Conservation (phyloP, 2,797 vertebrate species). For the Hippocampus kuda region DNA sequence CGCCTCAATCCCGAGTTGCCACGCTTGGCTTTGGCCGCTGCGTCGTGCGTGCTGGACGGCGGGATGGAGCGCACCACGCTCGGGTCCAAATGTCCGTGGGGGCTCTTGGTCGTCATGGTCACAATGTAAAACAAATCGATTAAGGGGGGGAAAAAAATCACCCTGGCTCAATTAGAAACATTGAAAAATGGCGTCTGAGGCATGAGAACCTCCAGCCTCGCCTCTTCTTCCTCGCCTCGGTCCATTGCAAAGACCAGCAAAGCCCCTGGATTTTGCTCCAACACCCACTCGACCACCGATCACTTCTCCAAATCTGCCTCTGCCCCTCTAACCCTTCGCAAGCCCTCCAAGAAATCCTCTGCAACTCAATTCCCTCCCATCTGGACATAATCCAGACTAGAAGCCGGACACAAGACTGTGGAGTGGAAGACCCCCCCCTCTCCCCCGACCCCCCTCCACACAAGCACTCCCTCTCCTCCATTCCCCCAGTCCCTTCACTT, state of each 20-base stretch:
- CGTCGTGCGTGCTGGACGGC: conserved; percentile 49
- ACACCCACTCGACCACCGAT: conserved; percentile 64
- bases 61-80: conserved; percentile 68
- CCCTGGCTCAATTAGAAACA: not conserved
- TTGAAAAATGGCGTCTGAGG: conserved; percentile 23
- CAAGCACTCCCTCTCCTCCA: conserved; percentile 8
- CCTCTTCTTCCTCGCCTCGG: conserved; percentile 29
- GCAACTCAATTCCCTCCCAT: conserved; percentile 63
- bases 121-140: not conserved
- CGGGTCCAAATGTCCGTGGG: conserved; percentile 70
- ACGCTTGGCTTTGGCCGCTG: conserved; percentile 73
- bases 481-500: conserved; percentile 27
- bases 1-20: conserved; percentile 81
- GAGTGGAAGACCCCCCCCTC: conserved; percentile 50
- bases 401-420: conserved; percentile 53
- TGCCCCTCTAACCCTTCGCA: conserved; percentile 36
- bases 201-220: conserved; percentile 26
- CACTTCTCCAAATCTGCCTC: conserved; percentile 59
- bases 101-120: conserved; percentile 74
- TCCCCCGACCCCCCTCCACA: conserved; percentile 47
- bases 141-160: not conserved
- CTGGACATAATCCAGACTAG: conserved; percentile 69
- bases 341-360: conserved; percentile 59
- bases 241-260: conserved; percentile 11
- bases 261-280: conserved; percentile 23